Evolutionary conservation across 2,113 vertebrate genomes (phyloP).

Genomic region (Columba janthina): DNA sequence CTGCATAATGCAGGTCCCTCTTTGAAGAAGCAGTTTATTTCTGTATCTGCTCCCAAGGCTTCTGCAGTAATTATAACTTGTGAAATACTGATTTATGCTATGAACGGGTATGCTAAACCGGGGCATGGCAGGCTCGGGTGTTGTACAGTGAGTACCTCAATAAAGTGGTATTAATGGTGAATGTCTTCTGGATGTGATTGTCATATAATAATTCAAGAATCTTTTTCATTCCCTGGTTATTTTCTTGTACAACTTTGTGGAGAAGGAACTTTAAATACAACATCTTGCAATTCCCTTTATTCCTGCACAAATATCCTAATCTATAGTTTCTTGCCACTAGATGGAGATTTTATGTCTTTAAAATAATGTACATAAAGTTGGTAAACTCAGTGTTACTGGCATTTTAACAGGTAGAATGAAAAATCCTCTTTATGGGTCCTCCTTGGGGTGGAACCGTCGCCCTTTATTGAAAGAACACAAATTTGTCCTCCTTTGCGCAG

Average conservation of each 20-base stretch:
- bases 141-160: background rate
- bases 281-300: background rate
- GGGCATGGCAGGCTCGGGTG: no score
- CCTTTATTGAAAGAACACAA: background rate
- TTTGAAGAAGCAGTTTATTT: background rate
- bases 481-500: background rate
- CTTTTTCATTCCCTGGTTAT: accelerated
- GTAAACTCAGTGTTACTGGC: background rate
- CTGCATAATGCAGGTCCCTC: background rate
- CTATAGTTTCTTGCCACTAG: background rate
- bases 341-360: background rate
- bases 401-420: background rate
- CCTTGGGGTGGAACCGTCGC: background rate
- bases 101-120: background rate
- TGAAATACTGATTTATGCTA: background rate
- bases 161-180: no score
- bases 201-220: background rate
- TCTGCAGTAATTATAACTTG: background rate
- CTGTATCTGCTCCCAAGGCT: background rate
- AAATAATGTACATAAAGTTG: background rate
- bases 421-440: background rate
- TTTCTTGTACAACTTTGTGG: background rate
- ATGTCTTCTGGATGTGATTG: background rate
- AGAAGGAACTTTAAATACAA: background rate
- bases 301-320: background rate